Evolutionary conservation across 2,113 vertebrate genomes (phyloP), one percentile per base, ranked within the genome.

Genomic region (Theristicus caerulescens): DNA sequence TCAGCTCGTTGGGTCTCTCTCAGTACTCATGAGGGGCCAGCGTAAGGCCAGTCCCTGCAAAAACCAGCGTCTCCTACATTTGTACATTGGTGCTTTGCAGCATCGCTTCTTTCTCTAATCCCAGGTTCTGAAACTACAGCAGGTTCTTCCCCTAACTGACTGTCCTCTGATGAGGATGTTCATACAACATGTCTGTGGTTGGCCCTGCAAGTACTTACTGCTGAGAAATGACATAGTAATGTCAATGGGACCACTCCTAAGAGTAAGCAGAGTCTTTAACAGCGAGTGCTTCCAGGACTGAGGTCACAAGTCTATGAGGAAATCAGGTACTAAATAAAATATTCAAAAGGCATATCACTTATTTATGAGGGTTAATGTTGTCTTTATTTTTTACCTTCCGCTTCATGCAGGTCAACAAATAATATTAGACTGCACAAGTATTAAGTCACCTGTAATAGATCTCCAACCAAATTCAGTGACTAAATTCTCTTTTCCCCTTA

Each of bases 401-500:
- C n/a, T 58, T 83, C 40, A 70, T 7, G 32, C 82, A 74, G 84
- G 55, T 76, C 87, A 93, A 94, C 93, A 96, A 91, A 89, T 82
- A 82, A 76, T 87, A 92, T 51, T 27, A 88, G 87, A 49, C 42
- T 74, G 51, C 46, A 71, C 64, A 94, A 85, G 74, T 77, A 86
- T 84, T 62, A 88, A 93, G 74, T 64, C 89, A 95, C 52, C 67
- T 80, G 61, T 47, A 93, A 80, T n/a, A 82, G 64, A 70, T 90
- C 87, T 93, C 51, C 55, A 73, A 40, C 46, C 32, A 81, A 66
- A 87, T 82, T 72, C 94, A 71, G 71, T 27, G 67, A 96, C 67
- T 94, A 88, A 91, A 95, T 86, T 86, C 22, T 96, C 93, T 81
- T 87, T 90, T 93, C 59, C 66, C 74, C 76, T 95, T 94, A 96